phyloP scores from a whole-genome alignment of 2,797 vertebrate genomes.

The Siniperca scherzeri region DNA sequence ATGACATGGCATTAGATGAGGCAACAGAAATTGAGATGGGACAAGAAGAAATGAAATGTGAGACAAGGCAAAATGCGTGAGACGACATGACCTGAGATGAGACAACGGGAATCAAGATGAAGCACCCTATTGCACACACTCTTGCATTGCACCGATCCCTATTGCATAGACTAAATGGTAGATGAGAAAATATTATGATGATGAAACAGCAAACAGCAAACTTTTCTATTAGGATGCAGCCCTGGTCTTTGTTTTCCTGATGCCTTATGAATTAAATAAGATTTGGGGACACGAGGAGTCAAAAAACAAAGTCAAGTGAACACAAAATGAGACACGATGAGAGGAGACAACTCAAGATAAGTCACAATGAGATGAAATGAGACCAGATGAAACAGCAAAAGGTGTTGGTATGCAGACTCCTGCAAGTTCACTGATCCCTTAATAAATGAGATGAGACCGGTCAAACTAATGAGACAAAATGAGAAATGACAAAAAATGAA shows the following conservation, averaged over 20 bases:
- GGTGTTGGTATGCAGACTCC: not conserved
- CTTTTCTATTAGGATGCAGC: not conserved
- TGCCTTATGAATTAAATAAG: not conserved
- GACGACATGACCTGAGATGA: not conserved
- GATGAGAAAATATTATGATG: not conserved
- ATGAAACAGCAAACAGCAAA: not conserved
- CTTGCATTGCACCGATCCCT: no score
- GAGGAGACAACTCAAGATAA: not conserved
- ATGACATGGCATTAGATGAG: not conserved
- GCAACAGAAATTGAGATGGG: not conserved
- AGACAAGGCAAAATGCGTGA: not conserved
- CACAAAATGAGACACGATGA: constrained; percentile 18
- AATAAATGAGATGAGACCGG: constrained; percentile 16
- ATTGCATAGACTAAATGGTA: not conserved
- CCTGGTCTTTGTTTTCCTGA: not conserved
- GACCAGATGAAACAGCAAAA: constrained; percentile 20
- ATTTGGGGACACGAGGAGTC: not conserved
- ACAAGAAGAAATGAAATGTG: no score
- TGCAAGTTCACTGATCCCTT: constrained; percentile 4
- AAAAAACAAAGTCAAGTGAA: constrained; percentile 14
- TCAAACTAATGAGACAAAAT: constrained; percentile 7
- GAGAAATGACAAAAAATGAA: constrained; percentile 27
- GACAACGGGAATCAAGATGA: no score
- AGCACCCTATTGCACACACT: no score
- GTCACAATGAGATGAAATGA: not conserved